Base-by-base conservation (phyloP, 37 sponge, comb jelly and placozoan species). In the Tethya wilhelma region DNA sequence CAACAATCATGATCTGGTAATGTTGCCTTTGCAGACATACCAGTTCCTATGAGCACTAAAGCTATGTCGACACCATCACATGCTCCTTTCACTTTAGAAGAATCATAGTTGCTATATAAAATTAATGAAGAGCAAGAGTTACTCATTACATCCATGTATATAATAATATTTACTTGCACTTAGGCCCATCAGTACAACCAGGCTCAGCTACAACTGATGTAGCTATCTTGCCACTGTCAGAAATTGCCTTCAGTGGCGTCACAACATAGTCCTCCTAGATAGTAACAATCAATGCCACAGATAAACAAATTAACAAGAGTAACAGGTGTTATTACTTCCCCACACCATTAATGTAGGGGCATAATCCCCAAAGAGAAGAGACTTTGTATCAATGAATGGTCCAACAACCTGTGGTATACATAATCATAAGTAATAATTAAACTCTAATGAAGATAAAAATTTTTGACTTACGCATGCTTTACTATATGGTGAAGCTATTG, bases 151-250 rank as follows among this genome's bases (percentile, higher is more conserved):
- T 49, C 9, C 53, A 9, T 49, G 23, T 42, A 49, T 25, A 72
- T 28, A 28, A 3, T 38, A 23, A 43, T 28, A 11, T 73, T 71
- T 19, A 85, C 79, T 34, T 78, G 79, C 86, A 85, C 30, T 56
- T 70, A 20, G 86, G 74, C 3, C 81, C 68, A 74, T 85, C 86
- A 26, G 12, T 32, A 44, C 87, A 86, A 30, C 86, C 86, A 57
- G 34, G 65, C 2, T 71, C 79, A 64, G 38, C 46, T 43, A 19
- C 45, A n/a, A 77, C 43, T 12, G 28, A 12, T 8, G 40, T 57
- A 25, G 65, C 29, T 14, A 72, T 23, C 31, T 38, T 7, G 7
- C 42, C 38, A 49, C 53, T 49, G 14, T 14, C 14, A 14, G 14
- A 19, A 49, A 49, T 49, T 19, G 53, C 53, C 53, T 49, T 49